phyloP scores from a whole-genome alignment of 1,140 invertebrate species.

The Diabrotica virgifera region DNA sequence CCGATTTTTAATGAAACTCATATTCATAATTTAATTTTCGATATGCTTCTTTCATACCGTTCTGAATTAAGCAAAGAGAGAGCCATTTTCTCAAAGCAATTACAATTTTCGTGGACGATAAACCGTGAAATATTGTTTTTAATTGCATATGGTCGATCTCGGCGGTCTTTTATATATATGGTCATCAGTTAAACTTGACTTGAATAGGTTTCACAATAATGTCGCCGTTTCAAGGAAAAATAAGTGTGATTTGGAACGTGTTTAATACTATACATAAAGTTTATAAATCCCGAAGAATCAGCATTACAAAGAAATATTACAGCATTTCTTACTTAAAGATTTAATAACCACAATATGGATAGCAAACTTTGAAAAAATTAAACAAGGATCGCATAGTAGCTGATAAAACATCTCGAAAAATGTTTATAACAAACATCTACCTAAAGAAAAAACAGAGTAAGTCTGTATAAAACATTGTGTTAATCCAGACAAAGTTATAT shows the following conservation, averaged over 20 bases:
- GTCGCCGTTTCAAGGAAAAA: neutral
- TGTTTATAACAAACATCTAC: no score
- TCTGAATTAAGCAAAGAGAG: neutral
- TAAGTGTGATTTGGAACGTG: neutral
- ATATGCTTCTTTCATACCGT: neutral
- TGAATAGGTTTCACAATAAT: neutral
- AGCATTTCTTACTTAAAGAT: no score
- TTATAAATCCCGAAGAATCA: no score
- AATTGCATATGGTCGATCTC: conserved; percentile 2
- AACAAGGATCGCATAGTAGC: no score
- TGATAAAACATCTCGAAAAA: no score
- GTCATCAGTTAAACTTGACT: conserved; percentile 1
- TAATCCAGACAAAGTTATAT: no score
- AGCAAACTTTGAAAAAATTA: no score
- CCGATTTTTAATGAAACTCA: neutral
- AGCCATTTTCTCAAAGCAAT: neutral
- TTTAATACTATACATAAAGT: no score
- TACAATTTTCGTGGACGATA: neutral
- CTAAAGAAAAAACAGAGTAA: no score
- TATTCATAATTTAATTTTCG: neutral
- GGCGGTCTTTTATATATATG: neutral
- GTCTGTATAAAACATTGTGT: no score
- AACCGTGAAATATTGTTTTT: neutral
- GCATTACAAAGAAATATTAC: no score
- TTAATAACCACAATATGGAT: no score